Base-by-base conservation (phyloP, 2,888 invertebrate species). In the Hybos culiciformis region DNA sequence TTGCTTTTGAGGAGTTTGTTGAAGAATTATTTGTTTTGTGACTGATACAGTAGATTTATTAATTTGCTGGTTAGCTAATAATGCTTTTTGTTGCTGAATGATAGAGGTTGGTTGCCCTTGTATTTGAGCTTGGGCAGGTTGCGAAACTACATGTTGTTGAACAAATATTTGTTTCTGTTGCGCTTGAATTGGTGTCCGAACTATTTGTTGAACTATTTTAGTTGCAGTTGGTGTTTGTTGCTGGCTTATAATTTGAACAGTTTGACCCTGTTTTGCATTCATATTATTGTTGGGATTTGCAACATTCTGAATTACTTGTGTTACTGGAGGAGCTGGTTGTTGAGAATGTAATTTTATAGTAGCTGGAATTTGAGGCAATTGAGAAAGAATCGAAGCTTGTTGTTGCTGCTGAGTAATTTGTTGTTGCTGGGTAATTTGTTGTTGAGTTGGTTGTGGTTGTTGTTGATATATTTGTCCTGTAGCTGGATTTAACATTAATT, bases 231-330 rank as follows among this genome's bases (percentile, higher is more conserved):
- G 41, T 3, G 37, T 19, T 43, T 54, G 51, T 39, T 54, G 50
- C 36, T 53, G 51, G n/a, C n/a, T n/a, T n/a, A n/a, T n/a, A n/a
- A n/a, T n/a, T n/a, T n/a, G n/a, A n/a, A n/a, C n/a, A n/a, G n/a
- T n/a, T n/a, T n/a, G n/a, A n/a, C n/a, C n/a, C 34, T 44, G 43
- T 29, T 42, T 42, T 9, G 5, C 61, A 55, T 50, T 73, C 73
- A 9, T 74, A 54, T 26, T 52, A 78, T 74, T 47, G 77, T 78
- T 42, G 77, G 78, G 45, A 29, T 75, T 61, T 37, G 75, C 69
- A 56, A 74, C 70, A 4, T 19, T 24, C 29, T 18, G 14, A n/a
- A 34, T 12, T 29, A 31, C 9, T 37, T 38, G 45, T 37, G 26
- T 33, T 40, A 29, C 29, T n/a, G 29, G n/a, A n/a, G 29, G 29